Evolutionary conservation across 1,140 invertebrate species (phyloP), one percentile per base, ranked within the genome.

Genomic region (Drosophila littoralis): DNA sequence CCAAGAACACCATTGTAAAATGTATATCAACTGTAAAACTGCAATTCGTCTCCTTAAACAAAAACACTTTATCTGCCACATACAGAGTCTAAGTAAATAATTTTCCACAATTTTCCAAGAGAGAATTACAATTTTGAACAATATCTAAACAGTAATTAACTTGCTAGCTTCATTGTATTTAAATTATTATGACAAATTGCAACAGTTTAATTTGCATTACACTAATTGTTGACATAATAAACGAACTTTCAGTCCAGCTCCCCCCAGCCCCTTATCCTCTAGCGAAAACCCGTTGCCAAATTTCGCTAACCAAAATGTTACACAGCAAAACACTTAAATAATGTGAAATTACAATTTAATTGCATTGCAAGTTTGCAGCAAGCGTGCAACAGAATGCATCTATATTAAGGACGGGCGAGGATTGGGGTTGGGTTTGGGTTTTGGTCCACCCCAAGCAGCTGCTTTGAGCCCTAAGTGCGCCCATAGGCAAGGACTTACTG

Each of bases 301-400:
- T 73, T 51, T 65, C 79, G 57, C 42, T 22, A 63, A 60, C 65
- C 77, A 64, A 76, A 77, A 77, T 70, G 77, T 76, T 59, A 68
- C 75, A 79, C 55, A 76, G 55, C 75, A 79, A 79, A 77, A 74
- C 83, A 82, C 65, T 83, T 89, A 77, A 86, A 89, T 86, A 86
- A 86, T 86, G 76, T 66, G 54, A 75, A 77, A 89, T 79, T 83
- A 75, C 72, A 83, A 75, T 83, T 75, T 89, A 86, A 86, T 86
- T 83, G 82, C 84, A 67, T 83, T 86, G 80, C 68, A 77, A 79
- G 76, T 71, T 83, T 79, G 82, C 35, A 79, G 78, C 67, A 63
- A 75, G 43, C 51, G 45, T 48, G 36, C 65, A 67, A 33, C 38
- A 38, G 45, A 36, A 59, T 52, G 10, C 65, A 55, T 43, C 43